Evolutionary conservation across 1,140 invertebrate genomes (phyloP).

Genomic region (Meloidogyne chitwoodi): DNA sequence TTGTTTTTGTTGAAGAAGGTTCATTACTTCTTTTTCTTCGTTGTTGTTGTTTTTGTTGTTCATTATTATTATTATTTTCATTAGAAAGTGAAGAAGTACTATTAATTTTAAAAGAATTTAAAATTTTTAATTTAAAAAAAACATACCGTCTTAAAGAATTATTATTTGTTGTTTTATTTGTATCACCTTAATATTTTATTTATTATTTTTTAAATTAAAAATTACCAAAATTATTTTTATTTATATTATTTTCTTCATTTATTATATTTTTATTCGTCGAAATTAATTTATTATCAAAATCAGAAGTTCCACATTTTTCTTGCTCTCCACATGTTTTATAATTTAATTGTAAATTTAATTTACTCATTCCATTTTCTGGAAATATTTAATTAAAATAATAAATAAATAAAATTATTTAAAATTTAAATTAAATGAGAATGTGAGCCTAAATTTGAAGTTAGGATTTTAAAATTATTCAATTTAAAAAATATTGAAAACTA

Average conservation of each 20-base stretch:
- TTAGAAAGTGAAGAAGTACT: neutral
- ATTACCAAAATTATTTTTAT: neutral
- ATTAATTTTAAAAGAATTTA: neutral
- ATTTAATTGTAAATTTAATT: neutral
- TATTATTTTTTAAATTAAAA: neutral
- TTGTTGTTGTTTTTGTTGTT: neutral
- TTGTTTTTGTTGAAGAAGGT: neutral
- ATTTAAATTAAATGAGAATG: too few relatives aligned
- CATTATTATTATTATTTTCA: neutral
- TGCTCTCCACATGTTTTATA: neutral
- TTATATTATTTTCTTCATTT: neutral
- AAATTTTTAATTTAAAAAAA: neutral
- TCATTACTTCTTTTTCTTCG: constrained; percentile 2
- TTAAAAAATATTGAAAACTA: too few relatives aligned
- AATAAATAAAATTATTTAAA: too few relatives aligned
- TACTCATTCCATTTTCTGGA: neutral
- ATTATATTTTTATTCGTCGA: neutral
- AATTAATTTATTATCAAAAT: neutral
- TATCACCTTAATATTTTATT: neutral
- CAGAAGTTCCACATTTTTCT: neutral
- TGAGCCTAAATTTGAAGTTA: too few relatives aligned
- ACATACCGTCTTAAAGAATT: neutral
- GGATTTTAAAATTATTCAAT: too few relatives aligned
- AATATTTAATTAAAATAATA: neutral
- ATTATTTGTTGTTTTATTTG: neutral